Evolutionary conservation across 2,888 invertebrate genomes (phyloP), one percentile per base, ranked within the genome.

Genomic region (Formica aserva): DNA sequence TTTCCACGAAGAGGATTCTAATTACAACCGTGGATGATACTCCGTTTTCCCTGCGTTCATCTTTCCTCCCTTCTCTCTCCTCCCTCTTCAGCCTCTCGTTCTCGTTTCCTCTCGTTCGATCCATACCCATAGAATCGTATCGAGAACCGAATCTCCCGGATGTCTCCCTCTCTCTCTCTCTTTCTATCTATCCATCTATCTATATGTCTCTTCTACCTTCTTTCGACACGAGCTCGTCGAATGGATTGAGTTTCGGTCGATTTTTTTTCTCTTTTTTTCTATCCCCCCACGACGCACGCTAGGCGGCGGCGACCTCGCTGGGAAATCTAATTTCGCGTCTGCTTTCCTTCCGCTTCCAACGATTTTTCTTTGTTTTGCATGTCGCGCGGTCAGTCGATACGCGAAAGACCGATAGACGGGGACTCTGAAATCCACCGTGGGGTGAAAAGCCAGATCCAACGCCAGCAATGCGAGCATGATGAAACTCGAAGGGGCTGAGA

Each of bases 1-100:
- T 91, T 92, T 92, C 89, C 89, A 89, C 91, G 90, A 91, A 91
- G 90, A 90, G 88, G 89, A 92, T 92, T 92, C 92, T 92, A 92
- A 92, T 92, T 92, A 92, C 92, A 85, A 85, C 87, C 74, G 87
- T 88, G 89, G 87, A 86, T 89, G 87, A 90, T 85, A 85, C 85
- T 65, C 83, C 89, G 82, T 87, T 89, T 86, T 86, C 87, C 86
- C 84, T 67, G 71, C 83, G 77, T 85, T 89, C 83, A 69, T 84
- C 48, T 52, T 52, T 52, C n/a, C n/a, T n/a, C 77, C 35, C 52
- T 35, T 29, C 67, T 29, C 45, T 22, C n/a, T 76, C 55, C 32
- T 48, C 38, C 65, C 78, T 48, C 48, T 77, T 83, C 41, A 75
- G 26, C 48, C 29, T 22, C 72, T 77, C 76, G 8, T 38, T 63